Conservation (phyloP, 2,797 vertebrate species). For the Thaleichthys pacificus region DNA sequence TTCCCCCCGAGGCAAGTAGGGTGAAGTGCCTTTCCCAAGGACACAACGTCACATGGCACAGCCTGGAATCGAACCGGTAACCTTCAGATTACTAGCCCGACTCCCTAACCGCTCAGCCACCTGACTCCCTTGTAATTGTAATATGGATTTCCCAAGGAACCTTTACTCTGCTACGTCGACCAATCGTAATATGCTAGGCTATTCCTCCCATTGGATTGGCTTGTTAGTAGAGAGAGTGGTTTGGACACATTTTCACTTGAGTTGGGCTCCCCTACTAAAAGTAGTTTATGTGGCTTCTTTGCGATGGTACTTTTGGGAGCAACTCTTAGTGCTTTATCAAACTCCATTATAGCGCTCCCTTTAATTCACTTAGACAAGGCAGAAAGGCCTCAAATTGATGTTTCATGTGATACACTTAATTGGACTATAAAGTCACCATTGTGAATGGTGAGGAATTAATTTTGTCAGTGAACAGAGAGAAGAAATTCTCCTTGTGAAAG, state of each 20-base stretch:
- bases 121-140: too few species aligned
- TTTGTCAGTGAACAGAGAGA: slow-evolving; percentile 44
- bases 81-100: too few species aligned
- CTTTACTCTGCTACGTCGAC: neutral
- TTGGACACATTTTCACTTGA: neutral
- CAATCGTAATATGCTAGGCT: slow-evolving; percentile 8
- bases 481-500: slow-evolving; percentile 36
- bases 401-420: slow-evolving; percentile 34
- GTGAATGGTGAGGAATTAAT: slow-evolving; percentile 30
- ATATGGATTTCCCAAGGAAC: slow-evolving; percentile 4
- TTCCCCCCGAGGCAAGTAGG: too few species aligned
- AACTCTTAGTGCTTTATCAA: slow-evolving; percentile 12
- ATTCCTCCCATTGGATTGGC: neutral
- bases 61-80: too few species aligned
- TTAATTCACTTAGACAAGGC: slow-evolving; percentile 37
- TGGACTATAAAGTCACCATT: slow-evolving; percentile 21
- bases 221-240: slow-evolving; percentile 21
- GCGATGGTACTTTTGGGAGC: slow-evolving; percentile 20
- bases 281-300: neutral
- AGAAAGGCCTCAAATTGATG: slow-evolving; percentile 41
- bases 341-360: slow-evolving; percentile 18
- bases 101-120: too few species aligned
- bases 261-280: slow-evolving; percentile 7
- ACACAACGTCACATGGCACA: too few species aligned
- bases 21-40: too few species aligned